Conservation (phyloP, 1,140 invertebrate species). For the Drosophila rhopaloa region DNA sequence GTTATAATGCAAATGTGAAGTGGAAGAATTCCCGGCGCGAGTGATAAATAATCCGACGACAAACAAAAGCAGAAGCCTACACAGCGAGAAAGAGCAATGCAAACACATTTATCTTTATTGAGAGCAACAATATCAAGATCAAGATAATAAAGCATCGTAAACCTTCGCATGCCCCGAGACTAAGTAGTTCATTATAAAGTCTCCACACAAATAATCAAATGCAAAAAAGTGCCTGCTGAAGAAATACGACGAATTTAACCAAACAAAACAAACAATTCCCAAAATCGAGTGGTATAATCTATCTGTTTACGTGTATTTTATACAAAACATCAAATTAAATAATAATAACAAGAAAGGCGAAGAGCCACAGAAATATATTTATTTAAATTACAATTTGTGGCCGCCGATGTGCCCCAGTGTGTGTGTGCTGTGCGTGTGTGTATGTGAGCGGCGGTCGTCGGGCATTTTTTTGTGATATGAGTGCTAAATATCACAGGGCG, state of each 20-base stretch:
- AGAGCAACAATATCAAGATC: constrained; percentile 59
- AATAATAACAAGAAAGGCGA: constrained; percentile 6
- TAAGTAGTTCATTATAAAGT: constrained; percentile 51
- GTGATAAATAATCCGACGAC: constrained; percentile 62
- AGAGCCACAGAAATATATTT: constrained; percentile 40
- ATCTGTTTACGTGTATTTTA: constrained; percentile 12
- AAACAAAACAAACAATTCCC: constrained; percentile 1
- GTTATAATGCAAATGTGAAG: constrained; percentile 73
- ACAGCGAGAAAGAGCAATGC: constrained; percentile 53
- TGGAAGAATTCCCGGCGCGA: constrained; percentile 60
- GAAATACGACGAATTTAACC: constrained; percentile 16
- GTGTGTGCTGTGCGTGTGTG: constrained; percentile 18
- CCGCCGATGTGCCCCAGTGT: constrained; percentile 42
- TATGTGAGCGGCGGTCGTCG: constrained; percentile 21
- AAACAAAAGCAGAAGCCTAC: constrained; percentile 42
- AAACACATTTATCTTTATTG: constrained; percentile 71
- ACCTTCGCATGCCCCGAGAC: constrained; percentile 42
- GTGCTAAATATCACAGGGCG: constrained; percentile 76
- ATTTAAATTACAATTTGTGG: constrained; percentile 48
- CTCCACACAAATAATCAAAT: constrained; percentile 45
- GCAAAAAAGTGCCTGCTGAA: constrained; percentile 51
- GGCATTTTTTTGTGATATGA: constrained; percentile 82
- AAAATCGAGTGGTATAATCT: constrained; percentile 10
- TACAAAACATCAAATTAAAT: constrained; percentile 35
- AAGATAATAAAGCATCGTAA: constrained; percentile 61